Evolutionary conservation across 2,888 invertebrate species (phyloP), one percentile per base, ranked within the genome.

Genomic region (Gastrophysa polygoni): DNA sequence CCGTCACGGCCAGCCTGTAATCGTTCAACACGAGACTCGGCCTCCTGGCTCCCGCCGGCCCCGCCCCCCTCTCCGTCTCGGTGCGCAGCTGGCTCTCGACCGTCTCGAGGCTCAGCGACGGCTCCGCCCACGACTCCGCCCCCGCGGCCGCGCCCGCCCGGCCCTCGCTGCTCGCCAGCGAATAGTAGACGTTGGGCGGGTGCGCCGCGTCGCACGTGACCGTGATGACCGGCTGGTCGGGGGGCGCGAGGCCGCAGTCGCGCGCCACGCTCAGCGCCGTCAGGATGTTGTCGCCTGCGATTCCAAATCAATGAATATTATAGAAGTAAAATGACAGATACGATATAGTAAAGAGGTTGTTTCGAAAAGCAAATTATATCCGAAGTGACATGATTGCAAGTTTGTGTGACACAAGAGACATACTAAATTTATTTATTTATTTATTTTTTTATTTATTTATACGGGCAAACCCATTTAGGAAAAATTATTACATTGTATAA

Each of bases 261-360:
- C 90, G 86, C 0, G 96, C 96, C 10, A 98, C 97, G 72, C 95
- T 95, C 51, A 96, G 85, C 0, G 96, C 97, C 0, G 98, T 98
- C 71, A 96, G 82, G 78, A 98, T 89, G 75, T 93, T 93, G 78
- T 93, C 93, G 29, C 93, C 88, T 24, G 24, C n/a, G n/a, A n/a
- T 49, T 14, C 8, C 11, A 47, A 6, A 32, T 8, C 32, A 32
- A 17, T 57, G 16, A 38, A 18, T 20, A 55, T 55, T 55, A 6
- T 8, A 4, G 14, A 0, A 57, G 14, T n/a, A n/a, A n/a, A n/a
- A n/a, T n/a, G n/a, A n/a, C n/a, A n/a, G n/a, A n/a, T n/a, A n/a
- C n/a, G n/a, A n/a, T n/a, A n/a, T n/a, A n/a, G n/a, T n/a, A n/a
- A n/a, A n/a, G n/a, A n/a, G n/a, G n/a, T n/a, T n/a, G n/a, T n/a